A percentile compares a stretch with the other conserved stretches of the same genome.
Conservation (phyloP, 2,113 vertebrate genomes). For the Entelurus aequoreus region DNA sequence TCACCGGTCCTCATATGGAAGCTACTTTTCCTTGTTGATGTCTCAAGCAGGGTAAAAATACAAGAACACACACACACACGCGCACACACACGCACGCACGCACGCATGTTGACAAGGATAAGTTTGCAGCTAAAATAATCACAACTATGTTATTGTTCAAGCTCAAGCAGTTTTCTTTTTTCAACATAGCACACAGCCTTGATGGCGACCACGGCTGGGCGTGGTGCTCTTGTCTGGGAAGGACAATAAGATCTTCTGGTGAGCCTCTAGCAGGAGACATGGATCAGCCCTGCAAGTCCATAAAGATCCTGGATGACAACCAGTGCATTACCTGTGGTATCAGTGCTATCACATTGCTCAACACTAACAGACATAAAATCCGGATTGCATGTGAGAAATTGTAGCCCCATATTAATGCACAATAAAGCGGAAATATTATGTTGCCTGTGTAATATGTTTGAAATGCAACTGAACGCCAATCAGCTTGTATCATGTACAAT, state of each 20-base stretch:
- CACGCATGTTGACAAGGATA: neutral
- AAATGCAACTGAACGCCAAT: conserved; percentile 5
- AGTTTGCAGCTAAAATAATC: neutral
- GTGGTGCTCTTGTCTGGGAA: conserved; percentile 24
- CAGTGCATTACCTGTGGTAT: neutral
- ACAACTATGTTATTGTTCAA: neutral
- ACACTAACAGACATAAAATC: neutral
- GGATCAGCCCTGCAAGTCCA: neutral
- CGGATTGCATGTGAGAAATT: conserved; percentile 15
- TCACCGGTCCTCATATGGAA: too few relatives aligned
- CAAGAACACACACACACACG: too few relatives aligned
- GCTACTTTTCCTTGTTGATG: too few relatives aligned
- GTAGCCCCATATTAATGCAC: conserved; percentile 1
- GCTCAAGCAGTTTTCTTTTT: conserved; percentile 10
- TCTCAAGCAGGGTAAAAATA: too few relatives aligned
- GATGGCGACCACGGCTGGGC: conserved; percentile 20
- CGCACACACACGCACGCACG: too few relatives aligned
- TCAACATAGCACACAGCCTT: neutral
- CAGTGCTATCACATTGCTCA: conserved; percentile 6
- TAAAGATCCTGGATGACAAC: conserved; percentile 16
- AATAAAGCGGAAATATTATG: conserved; percentile 2
- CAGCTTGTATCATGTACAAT: conserved; percentile 7
- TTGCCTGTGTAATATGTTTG: conserved; percentile 22
- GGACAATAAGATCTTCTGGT: conserved; percentile 12
- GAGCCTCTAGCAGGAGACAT: conserved; percentile 4